These are phyloP conservation scores for Netelia virgata DNA, from an alignment of 2,888 invertebrate species.

Conservation along the genomic window DNA sequence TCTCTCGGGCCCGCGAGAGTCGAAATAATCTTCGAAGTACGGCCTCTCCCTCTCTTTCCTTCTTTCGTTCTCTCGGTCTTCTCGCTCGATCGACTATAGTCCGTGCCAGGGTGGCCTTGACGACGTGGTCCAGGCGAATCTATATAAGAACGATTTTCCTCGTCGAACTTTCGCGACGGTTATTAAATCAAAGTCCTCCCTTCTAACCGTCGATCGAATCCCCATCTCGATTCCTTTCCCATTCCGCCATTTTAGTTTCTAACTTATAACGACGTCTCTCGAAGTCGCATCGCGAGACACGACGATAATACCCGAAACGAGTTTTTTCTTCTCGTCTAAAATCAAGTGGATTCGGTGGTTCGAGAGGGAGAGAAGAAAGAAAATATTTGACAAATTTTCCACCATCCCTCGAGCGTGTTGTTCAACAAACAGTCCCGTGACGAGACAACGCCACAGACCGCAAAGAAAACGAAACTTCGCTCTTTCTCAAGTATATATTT, in stretches of 20 bases:
- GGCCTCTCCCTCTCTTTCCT: slow-evolving; percentile 16
- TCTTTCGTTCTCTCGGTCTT: background rate
- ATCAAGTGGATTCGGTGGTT: background rate
- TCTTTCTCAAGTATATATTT: background rate
- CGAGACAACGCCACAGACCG: background rate
- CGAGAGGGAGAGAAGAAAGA: background rate
- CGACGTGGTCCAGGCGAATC: slow-evolving; percentile 15
- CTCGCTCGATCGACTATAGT: slow-evolving; percentile 3
- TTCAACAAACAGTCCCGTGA: background rate
- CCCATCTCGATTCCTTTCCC: slow-evolving; percentile 9
- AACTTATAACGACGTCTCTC: background rate
- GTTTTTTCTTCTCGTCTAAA: background rate
- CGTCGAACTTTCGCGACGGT: slow-evolving; percentile 12
- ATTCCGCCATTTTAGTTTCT: slow-evolving; percentile 10
- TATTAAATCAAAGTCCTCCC: slow-evolving; percentile 3
- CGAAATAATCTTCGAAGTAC: slow-evolving; percentile 45
- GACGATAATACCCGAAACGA: background rate
- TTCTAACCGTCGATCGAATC: background rate
- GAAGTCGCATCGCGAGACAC: background rate
- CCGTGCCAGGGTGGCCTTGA: slow-evolving; percentile 28
- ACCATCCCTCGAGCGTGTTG: background rate
- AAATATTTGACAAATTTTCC: background rate
- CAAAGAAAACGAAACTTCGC: background rate
- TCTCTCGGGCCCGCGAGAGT: slow-evolving; percentile 20
- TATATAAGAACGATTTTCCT: slow-evolving; percentile 36